These are phyloP conservation scores for Hylaeus anthracinus DNA, from an alignment of 1,140 invertebrate genomes.

Conservation along the genomic window DNA sequence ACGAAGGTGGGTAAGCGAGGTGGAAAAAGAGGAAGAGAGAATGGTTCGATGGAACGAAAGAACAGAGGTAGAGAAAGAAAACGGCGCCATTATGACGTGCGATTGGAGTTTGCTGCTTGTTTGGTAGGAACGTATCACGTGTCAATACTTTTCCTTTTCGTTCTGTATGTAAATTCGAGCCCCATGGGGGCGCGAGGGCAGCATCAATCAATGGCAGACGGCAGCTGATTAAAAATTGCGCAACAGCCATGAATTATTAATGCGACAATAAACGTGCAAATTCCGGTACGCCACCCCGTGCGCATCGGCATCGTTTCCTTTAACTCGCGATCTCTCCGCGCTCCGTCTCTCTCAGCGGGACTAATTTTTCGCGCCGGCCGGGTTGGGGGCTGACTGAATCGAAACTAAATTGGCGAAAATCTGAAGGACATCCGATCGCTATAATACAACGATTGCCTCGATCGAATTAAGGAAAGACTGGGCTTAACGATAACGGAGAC, in stretches of 20 bases:
- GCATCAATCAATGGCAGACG: constrained; percentile 76
- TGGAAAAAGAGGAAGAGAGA: constrained; percentile 36
- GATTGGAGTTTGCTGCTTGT: constrained; percentile 70
- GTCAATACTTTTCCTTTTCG: constrained; percentile 77
- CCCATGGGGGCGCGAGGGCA: constrained; percentile 73
- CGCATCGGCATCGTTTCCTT: constrained; percentile 49
- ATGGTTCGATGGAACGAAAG: constrained; percentile 47
- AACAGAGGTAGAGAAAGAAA: constrained; percentile 62
- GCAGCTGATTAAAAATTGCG: constrained; percentile 77
- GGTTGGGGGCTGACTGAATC: not conserved
- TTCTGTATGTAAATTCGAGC: constrained; percentile 76
- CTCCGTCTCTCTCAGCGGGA: constrained; percentile 19
- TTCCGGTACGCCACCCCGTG: constrained; percentile 65
- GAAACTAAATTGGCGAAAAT: not conserved
- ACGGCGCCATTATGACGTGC: constrained; percentile 70
- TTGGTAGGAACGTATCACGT: constrained; percentile 69
- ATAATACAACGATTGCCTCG: constrained; percentile 5
- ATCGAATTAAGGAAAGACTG: constrained; percentile 3
- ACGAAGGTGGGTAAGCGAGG: constrained; percentile 5
- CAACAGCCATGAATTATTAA: constrained; percentile 76
- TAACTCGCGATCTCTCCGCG: constrained; percentile 39
- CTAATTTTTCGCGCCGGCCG: not conserved
- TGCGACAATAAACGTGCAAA: constrained; percentile 76
- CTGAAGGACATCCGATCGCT: not conserved
- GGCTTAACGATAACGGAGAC: not conserved